These are phyloP conservation scores for Nothoprocta perdicaria DNA, from an alignment of 2,113 vertebrate genomes.

Conservation along the genomic window DNA sequence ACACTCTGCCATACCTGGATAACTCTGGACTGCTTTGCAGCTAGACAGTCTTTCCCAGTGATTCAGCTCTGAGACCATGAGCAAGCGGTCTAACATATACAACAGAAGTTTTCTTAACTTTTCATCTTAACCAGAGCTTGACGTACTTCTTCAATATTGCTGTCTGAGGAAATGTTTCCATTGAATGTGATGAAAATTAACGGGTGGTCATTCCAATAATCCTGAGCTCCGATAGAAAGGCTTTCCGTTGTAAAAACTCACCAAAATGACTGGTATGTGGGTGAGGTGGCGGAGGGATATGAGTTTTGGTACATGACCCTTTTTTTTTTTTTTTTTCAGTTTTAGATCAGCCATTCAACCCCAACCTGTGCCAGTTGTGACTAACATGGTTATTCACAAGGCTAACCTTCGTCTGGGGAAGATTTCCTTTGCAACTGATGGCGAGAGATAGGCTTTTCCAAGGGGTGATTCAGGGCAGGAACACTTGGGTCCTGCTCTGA, in stretches of 20 bases:
- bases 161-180: slow-evolving; percentile 59
- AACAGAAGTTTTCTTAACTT: slow-evolving; percentile 64
- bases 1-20: slow-evolving; percentile 9
- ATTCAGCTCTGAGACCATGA: slow-evolving; percentile 62
- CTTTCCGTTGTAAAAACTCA: slow-evolving; percentile 35
- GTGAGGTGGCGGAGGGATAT: background rate
- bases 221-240: background rate
- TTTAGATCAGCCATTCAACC: slow-evolving; percentile 16
- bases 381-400: slow-evolving; percentile 34
- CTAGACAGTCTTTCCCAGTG: slow-evolving; percentile 58
- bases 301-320: background rate
- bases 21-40: slow-evolving; percentile 9
- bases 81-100: slow-evolving; percentile 51
- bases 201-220: slow-evolving; percentile 18
- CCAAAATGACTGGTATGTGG: slow-evolving; percentile 1
- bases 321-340: background rate
- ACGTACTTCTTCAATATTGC: background rate
- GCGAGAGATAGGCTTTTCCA: slow-evolving; percentile 7
- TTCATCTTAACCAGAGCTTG: slow-evolving; percentile 62
- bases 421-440: slow-evolving; percentile 22
- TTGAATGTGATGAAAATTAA: slow-evolving; percentile 44
- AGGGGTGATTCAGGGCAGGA: slow-evolving; percentile 48
- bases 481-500: slow-evolving; percentile 31
- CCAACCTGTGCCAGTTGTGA: slow-evolving; percentile 33
- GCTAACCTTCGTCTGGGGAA: slow-evolving; percentile 7